Evolutionary conservation across 2,888 invertebrate genomes (phyloP).

Genomic region (Cotesia congregata): DNA sequence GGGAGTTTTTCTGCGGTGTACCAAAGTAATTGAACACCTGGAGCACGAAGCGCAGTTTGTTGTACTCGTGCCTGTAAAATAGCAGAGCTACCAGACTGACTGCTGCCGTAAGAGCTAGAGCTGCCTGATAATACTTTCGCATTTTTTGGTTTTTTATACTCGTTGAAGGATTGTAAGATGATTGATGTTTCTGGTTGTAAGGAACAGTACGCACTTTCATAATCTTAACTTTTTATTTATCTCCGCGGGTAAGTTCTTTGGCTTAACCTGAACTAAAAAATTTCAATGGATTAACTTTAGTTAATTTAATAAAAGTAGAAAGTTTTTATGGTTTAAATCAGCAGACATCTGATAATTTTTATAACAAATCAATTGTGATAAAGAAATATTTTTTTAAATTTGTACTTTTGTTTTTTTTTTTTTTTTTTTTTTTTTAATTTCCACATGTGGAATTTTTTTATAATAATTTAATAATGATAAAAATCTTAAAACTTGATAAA

Average conservation of each 20-base stretch:
- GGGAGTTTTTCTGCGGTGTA: constrained; percentile 71
- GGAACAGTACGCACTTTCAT: not conserved
- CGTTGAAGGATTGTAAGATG: not conserved
- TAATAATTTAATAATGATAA: no score
- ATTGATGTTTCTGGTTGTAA: not conserved
- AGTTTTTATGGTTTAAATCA: no score
- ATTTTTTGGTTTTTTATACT: constrained; percentile 68
- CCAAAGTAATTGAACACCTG: constrained; percentile 91
- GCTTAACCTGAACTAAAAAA: not conserved
- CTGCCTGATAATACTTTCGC: constrained; percentile 88
- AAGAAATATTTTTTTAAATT: no score
- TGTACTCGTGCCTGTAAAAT: constrained; percentile 89
- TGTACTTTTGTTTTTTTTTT: no score
- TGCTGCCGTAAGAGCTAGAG: constrained; percentile 79
- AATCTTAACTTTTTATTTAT: not conserved
- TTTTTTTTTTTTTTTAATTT: no score
- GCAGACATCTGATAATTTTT: no score
- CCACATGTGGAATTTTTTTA: no score
- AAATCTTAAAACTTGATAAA: no score
- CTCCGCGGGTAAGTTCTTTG: not conserved
- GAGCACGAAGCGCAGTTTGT: constrained; percentile 84
- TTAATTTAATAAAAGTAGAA: no score
- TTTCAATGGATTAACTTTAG: no score
- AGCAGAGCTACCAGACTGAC: constrained; percentile 82
- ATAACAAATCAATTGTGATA: no score